Percentiles rank a stretch among this genome's conserved stretches.
Conservation (phyloP, 1,140 invertebrate species). For the Drosophila oshimai region DNA sequence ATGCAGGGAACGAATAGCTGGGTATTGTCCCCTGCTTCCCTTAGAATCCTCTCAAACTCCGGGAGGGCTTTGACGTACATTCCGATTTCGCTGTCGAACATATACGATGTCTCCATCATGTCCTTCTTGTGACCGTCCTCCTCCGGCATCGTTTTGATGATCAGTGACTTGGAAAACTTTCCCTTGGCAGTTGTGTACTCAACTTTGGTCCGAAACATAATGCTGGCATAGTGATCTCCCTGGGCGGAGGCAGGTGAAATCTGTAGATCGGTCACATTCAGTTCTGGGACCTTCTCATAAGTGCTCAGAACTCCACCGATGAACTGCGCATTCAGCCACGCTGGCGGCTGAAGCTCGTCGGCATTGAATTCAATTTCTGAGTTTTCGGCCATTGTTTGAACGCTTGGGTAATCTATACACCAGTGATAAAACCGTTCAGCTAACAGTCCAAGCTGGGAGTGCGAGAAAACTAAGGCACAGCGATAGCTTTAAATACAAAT, state of each 20-base stretch:
- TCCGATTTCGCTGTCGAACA: constrained; percentile 61
- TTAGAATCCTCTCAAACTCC: constrained; percentile 45
- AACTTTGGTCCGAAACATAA: constrained; percentile 55
- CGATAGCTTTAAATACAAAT: background rate
- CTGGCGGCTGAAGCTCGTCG: constrained; percentile 51
- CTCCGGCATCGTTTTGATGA: constrained; percentile 66
- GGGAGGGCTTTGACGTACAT: constrained; percentile 51
- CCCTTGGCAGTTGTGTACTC: background rate
- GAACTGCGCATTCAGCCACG: constrained; percentile 53
- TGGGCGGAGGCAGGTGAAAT: constrained; percentile 52
- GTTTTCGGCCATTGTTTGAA: constrained; percentile 7
- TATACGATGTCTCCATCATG: constrained; percentile 11
- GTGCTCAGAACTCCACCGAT: constrained; percentile 32
- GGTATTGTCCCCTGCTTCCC: constrained; percentile 33
- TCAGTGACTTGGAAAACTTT: constrained; percentile 30
- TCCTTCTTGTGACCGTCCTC: constrained; percentile 53
- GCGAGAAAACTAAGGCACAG: background rate
- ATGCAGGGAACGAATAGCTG: constrained; percentile 31
- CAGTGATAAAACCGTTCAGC: background rate
- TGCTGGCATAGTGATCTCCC: constrained; percentile 74
- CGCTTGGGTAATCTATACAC: background rate
- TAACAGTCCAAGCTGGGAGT: background rate
- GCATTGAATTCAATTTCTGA: constrained; percentile 34
- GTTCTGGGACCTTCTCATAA: constrained; percentile 11
- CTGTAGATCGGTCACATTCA: constrained; percentile 26